phyloP scores from a whole-genome alignment of 2,113 vertebrate genomes.

The Rhegmatorhina hoffmannsi region DNA sequence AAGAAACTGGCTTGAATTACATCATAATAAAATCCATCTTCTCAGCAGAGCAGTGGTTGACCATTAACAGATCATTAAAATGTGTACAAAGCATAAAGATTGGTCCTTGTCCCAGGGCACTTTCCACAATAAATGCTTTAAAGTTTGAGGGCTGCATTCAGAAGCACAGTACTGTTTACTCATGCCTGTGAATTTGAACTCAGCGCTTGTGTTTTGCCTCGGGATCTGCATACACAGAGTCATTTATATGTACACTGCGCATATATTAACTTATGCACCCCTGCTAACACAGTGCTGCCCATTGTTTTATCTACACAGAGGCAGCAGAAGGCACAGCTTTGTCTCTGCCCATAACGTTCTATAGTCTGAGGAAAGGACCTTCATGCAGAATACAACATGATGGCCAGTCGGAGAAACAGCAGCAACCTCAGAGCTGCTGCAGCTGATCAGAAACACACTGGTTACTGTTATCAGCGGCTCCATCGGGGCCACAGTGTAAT shows the following conservation, averaged over 20 bases:
- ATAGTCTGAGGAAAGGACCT: neutral
- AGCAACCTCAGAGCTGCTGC: neutral
- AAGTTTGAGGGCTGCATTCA: neutral
- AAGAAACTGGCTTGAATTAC: neutral
- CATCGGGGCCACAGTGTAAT: neutral
- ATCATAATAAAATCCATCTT: neutral
- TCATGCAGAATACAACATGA: neutral
- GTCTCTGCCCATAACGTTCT: neutral
- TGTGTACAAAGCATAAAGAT: conserved; percentile 28
- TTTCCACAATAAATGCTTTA: conserved; percentile 52
- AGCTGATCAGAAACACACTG: neutral
- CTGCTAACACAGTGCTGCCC: neutral
- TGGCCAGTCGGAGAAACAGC: neutral
- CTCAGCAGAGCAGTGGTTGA: neutral
- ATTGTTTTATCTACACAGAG: neutral
- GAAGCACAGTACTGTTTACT: neutral
- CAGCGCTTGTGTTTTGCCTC: neutral
- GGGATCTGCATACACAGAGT: neutral
- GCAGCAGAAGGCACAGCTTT: neutral
- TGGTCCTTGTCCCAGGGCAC: conserved; percentile 46
- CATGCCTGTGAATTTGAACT: neutral
- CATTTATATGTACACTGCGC: neutral
- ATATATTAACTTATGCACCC: neutral
- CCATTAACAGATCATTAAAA: conserved; percentile 55
- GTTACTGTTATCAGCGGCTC: neutral